Base-by-base conservation (phyloP, 2,113 vertebrate species). In the Desmodus rotundus region DNA sequence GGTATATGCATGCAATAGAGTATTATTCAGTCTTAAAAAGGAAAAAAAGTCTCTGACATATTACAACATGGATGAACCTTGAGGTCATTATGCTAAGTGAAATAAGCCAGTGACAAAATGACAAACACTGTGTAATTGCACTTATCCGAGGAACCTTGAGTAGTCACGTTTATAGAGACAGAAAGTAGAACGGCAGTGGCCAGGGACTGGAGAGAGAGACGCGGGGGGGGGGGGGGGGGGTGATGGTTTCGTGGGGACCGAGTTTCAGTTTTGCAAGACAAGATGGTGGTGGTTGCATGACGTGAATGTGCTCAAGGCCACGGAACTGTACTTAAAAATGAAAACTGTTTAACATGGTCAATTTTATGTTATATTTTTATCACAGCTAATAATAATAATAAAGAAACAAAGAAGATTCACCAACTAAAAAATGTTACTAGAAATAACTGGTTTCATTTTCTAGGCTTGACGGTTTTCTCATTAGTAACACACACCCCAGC, bases 391-490 rank as follows among this genome's bases (percentile, higher is more conserved):
- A 82, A 20, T 85, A 73, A 41, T 56, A 63, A 76, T 61, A 77
- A 70, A 20, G 43, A 36, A 38, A 45, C 54, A 72, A 63, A 36
- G 63, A 87, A 43, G 56, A 28, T 52, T 93, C 12, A 43, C 11
- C 68, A 50, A 63, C 54, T 78, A 56, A 38, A 87, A 84, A 87
- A 67, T 54, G 38, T 80, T 41, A 58, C 86, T 77, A 54, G 65
- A 94, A 94, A 93, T 65, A 88, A 70, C 67, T 65, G n/a, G 56
- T 81, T 95, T 94, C 20, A 33, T 90, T 95, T 90, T 93, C 45
- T 96, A 36, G 31, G 17, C 31, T 58, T 73, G 36, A n/a, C 4
- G 28, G 52, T 68, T 95, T 97, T 89, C 36, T 87, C 16, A 31
- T 63, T 83, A 43, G 70, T 7, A 87, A 73, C 61, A 93, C 38